Percentiles rank a stretch among this genome's conserved stretches.
These are phyloP conservation scores for Hyposoter didymator DNA, from an alignment of 2,888 invertebrate species.

Conservation along the genomic window DNA sequence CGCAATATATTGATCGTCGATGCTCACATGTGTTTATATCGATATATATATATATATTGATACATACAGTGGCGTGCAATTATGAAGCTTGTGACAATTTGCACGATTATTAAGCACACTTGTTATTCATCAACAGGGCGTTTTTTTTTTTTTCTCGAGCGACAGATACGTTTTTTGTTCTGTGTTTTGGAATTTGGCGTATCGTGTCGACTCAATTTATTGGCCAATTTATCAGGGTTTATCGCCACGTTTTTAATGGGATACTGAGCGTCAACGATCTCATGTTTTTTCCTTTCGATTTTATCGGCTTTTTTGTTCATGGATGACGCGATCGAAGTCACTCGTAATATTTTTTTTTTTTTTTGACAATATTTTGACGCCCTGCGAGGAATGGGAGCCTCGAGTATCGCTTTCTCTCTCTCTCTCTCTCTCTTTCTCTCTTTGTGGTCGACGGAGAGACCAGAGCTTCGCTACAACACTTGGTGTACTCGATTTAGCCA, in stretches of 20 bases:
- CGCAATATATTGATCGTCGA: background rate
- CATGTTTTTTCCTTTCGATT: background rate
- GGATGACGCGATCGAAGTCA: background rate
- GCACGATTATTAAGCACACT: background rate
- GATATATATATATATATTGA: background rate
- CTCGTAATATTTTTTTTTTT: conserved; percentile 8
- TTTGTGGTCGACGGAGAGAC: conserved; percentile 7
- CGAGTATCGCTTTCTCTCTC: background rate
- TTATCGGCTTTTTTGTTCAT: background rate
- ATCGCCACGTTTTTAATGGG: background rate
- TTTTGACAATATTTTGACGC: conserved; percentile 31
- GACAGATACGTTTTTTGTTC: background rate
- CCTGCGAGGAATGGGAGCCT: background rate
- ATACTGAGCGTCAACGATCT: conserved; percentile 1
- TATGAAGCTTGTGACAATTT: background rate
- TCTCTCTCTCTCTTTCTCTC: background rate
- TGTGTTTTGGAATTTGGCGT: background rate
- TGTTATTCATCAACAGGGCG: background rate
- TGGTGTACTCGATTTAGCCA: conserved; percentile 66
- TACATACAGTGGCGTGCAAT: background rate
- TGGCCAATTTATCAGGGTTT: background rate
- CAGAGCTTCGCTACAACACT: conserved; percentile 32
- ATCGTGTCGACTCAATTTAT: background rate
- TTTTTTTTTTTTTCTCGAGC: background rate
- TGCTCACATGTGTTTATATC: background rate